Conservation (phyloP, 2,797 vertebrate genomes). For the Tolypeutes matacus region DNA sequence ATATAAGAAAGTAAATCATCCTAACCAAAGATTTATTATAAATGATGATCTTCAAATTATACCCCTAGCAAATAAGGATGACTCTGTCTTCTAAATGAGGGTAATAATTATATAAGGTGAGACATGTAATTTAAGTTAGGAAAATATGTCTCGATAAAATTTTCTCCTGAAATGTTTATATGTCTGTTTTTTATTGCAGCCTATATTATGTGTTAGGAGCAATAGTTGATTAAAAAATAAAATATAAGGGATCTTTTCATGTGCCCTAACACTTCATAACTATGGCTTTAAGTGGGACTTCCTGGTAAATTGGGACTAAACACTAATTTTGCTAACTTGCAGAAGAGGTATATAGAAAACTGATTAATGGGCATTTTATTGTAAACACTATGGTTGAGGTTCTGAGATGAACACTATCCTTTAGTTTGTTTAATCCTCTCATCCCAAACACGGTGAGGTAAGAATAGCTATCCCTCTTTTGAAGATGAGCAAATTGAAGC, state of each 20-base stretch:
- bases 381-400: neutral
- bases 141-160: neutral
- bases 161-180: constrained; percentile 31
- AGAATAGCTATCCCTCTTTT: neutral
- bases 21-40: neutral
- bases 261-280: neutral
- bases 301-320: neutral
- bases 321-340: constrained; percentile 8
- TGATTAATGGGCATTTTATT: neutral
- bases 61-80: neutral
- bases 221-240: neutral
- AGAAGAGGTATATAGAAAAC: neutral
- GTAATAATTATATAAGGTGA: neutral
- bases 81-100: neutral
- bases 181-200: neutral
- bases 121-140: constrained; percentile 3
- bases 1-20: neutral
- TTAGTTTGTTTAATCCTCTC: neutral
- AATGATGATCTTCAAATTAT: neutral
- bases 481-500: neutral
- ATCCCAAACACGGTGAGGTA: neutral
- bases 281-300: neutral
- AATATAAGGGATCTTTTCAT: neutral
- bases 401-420: neutral
- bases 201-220: neutral